phyloP scores from a whole-genome alignment of 1,140 invertebrate species.

The Drosophila pseudoananassae region DNA sequence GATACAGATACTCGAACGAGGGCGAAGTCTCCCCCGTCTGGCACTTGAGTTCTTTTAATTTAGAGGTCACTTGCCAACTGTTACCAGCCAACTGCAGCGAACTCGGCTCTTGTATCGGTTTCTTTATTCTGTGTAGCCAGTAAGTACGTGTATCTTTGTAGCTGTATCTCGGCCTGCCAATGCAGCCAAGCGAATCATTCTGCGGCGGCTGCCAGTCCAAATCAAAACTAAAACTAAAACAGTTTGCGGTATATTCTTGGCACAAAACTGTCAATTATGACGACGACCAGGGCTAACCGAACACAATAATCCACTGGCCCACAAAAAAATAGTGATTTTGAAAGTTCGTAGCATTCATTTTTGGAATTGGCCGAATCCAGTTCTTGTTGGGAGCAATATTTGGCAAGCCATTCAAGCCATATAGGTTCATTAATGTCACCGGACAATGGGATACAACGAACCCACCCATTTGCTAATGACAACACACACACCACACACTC shows the following conservation, averaged over 20 bases:
- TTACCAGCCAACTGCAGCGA: constrained; percentile 7
- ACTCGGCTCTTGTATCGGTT: constrained; percentile 33
- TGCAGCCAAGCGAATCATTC: constrained; percentile 68
- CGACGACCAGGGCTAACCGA: constrained; percentile 37
- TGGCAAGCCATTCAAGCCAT: constrained; percentile 68
- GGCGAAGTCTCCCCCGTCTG: constrained; percentile 20
- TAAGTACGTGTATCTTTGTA: constrained; percentile 39
- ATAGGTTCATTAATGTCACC: constrained; percentile 78
- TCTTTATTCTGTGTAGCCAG: neutral
- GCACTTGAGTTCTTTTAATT: constrained; percentile 58
- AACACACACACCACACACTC: constrained; percentile 10
- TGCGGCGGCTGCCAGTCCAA: constrained; percentile 55
- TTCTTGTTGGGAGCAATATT: constrained; percentile 3
- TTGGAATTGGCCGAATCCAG: neutral
- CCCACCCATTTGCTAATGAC: constrained; percentile 43
- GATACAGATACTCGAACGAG: constrained; percentile 13
- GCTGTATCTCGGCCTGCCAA: constrained; percentile 51
- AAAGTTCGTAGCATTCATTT: constrained; percentile 23
- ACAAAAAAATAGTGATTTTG: constrained; percentile 30
- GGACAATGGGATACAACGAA: constrained; percentile 59
- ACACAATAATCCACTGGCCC: constrained; percentile 24
- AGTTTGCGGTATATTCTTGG: constrained; percentile 78
- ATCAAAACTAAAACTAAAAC: constrained; percentile 72
- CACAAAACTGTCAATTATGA: constrained; percentile 79
- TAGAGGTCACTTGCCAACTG: constrained; percentile 61